Conservation (phyloP, 2,797 vertebrate genomes). For the Microchirus variegatus region DNA sequence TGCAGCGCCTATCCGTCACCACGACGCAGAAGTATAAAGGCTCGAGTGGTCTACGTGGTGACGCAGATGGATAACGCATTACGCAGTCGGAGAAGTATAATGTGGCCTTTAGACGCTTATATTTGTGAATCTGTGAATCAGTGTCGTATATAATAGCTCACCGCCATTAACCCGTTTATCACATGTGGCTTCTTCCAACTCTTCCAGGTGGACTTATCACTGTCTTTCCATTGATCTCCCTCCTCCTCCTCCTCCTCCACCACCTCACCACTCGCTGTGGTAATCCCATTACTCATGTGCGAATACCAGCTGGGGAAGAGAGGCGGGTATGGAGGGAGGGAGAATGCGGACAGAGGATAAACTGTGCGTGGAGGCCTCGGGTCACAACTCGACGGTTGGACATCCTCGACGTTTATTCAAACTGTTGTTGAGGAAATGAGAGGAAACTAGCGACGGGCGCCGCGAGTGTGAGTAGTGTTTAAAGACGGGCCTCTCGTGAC, state of each 20-base stretch:
- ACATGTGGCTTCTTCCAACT: slow-evolving; percentile 9
- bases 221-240: slow-evolving; percentile 49
- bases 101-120: slow-evolving; percentile 13
- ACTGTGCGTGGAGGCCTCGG: slow-evolving; percentile 59
- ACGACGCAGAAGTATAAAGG: too few species aligned
- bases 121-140: not conserved
- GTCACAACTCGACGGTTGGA: slow-evolving; percentile 52
- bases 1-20: too few species aligned
- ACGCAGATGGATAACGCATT: too few species aligned
- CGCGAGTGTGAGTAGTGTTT: slow-evolving; percentile 19
- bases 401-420: slow-evolving; percentile 20
- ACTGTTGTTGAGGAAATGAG: slow-evolving; percentile 3
- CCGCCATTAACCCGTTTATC: not conserved
- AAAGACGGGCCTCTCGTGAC: slow-evolving; percentile 10
- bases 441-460: slow-evolving; percentile 27
- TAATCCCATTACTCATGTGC: slow-evolving; percentile 86
- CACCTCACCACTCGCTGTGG: slow-evolving; percentile 75
- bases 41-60: too few species aligned
- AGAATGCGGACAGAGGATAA: slow-evolving; percentile 71
- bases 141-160: slow-evolving; percentile 2
- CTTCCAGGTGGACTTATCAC: slow-evolving; percentile 39
- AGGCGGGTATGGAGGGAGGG: slow-evolving; percentile 48
- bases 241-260: slow-evolving; percentile 48
- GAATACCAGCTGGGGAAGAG: slow-evolving; percentile 82
- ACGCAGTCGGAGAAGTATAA: too few species aligned